Base-by-base conservation (phyloP, 2,113 vertebrate species). In the Trogon melanurus region DNA sequence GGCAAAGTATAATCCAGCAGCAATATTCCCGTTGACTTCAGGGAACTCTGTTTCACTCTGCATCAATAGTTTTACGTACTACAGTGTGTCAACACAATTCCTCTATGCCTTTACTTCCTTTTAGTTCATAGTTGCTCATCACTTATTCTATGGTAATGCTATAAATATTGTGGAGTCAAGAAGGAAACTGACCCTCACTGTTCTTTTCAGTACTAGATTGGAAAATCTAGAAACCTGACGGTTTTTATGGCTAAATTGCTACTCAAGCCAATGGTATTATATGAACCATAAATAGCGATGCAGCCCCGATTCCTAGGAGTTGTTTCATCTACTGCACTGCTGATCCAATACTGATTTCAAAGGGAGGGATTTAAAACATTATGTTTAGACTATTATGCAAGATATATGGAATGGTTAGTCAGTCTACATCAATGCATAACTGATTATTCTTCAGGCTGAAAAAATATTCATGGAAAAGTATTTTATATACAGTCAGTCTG, bases 371-470 rank as follows among this genome's bases (percentile, higher is more conserved):
- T 67, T 80, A 64, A 94, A 88, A 67, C 30, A 26, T 27, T 82
- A 27, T 88, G 27, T 82, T 95, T 64, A 62, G 22, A 54, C 71
- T 85, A 71, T 58, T 85, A 76, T 89, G 79, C 47, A 91, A 82
- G 66, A 65, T 72, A 20, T 4, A 62, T 44, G 53, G 57, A 82
- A 76, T 1, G 6, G 30, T 81, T 91, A 85, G 60, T 56, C 91
- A 75, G 57, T 58, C 73, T 79, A 76, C 48, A 47, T n/a, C 2
- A 3, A 69, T 66, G 41, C 58, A 36, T 70, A 91, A 82, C 66
- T 82, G 78, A 91, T 87, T 85, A 79, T 82, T 93, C 60, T 65
- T 82, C 71, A 66, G 45, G 57, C 45, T 91, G 84, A 82, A 91
- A 95, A 94, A 82, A 66, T 85, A 93, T 89, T 89, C 0, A 87